A percentile compares a stretch with the other conserved stretches of the same genome.
Conservation (phyloP, 2,797 vertebrate genomes). For the Otolemur crassicaudatus region DNA sequence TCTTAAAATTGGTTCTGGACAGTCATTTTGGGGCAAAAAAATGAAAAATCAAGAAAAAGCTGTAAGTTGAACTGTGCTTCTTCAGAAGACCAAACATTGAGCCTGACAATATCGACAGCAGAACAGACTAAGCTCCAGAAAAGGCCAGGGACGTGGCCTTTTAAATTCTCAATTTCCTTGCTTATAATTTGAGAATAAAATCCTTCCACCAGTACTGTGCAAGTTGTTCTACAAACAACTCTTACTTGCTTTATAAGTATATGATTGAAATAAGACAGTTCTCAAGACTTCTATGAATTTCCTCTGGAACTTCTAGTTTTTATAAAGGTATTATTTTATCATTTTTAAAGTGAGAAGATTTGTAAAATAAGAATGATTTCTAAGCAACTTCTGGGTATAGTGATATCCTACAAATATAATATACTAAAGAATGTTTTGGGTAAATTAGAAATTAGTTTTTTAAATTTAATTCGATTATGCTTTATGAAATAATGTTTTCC, state of each 20-base stretch:
- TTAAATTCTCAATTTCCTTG: neutral
- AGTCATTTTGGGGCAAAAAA: neutral
- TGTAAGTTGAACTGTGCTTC: neutral
- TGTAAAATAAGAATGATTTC: neutral
- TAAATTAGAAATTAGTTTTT: neutral
- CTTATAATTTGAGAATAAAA: neutral
- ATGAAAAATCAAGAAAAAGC: neutral
- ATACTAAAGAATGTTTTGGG: neutral
- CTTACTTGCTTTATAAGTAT: neutral
- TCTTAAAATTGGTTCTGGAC: neutral
- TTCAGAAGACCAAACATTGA: neutral
- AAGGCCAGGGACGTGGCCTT: neutral
- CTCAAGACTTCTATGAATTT: neutral
- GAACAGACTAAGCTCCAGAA: fast-evolving
- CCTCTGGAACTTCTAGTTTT: neutral
- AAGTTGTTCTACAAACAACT: neutral
- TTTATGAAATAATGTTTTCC: neutral
- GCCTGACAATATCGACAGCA: neutral
- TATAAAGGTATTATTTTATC: neutral
- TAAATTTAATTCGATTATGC: neutral
- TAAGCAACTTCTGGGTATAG: neutral
- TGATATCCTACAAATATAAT: too few relatives aligned
- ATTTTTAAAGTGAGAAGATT: neutral
- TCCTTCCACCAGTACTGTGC: too few relatives aligned
- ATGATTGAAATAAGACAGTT: too few relatives aligned